A percentile compares a stretch with the other conserved stretches of the same genome.
Conservation (phyloP, 2,113 vertebrate genomes). For the Strix uralensis region DNA sequence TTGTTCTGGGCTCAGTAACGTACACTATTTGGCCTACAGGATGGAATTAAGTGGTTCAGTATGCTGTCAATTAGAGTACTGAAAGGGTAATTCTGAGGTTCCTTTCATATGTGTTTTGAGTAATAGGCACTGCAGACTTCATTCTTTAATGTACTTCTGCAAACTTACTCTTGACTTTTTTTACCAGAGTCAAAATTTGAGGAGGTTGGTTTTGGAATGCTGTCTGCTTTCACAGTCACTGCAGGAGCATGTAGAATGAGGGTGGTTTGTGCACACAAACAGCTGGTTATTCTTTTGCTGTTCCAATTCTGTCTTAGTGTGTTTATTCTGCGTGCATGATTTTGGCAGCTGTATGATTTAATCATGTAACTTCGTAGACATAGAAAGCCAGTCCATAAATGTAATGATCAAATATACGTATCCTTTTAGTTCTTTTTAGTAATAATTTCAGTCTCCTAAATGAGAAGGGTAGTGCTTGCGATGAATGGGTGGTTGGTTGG, state of each 20-base stretch:
- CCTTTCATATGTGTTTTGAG: neutral
- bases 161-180: neutral
- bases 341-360: neutral
- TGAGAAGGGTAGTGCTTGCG: neutral
- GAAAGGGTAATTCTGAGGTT: neutral
- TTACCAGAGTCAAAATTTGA: neutral
- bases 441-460: neutral
- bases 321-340: neutral
- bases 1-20: fast-evolving
- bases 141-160: neutral
- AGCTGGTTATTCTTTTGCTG: neutral
- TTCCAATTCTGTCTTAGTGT: neutral
- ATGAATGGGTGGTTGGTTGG: neutral
- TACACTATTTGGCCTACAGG: fast-evolving
- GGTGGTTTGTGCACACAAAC: neutral
- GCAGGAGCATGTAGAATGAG: neutral
- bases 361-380: neutral
- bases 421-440: neutral
- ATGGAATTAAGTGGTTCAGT: neutral
- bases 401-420: neutral
- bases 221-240: neutral
- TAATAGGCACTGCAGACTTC: neutral
- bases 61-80: neutral
- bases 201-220: neutral
- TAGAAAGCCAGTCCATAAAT: neutral